Evolutionary conservation across 64 coral and sea anemone genomes (phyloP), one percentile per base, ranked within the genome.

Genomic region (Porites lutea): DNA sequence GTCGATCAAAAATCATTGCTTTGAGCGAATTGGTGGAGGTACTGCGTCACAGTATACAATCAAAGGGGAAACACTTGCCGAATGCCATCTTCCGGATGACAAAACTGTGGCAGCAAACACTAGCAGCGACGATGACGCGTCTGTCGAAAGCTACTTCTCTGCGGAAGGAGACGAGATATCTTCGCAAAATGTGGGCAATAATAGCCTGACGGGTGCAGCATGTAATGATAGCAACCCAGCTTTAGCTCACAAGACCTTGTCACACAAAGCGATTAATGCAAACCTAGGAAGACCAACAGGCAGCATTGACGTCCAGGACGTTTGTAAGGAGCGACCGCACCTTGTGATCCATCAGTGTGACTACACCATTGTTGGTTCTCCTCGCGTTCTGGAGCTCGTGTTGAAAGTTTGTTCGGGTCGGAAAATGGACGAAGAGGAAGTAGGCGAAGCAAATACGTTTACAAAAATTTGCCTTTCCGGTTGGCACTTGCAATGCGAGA

Each of bases 391-490:
- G 12, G 14, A 69, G 11, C 18, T 84, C 44, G 61, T 20, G 6
- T n/a, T 84, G 13, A 84, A 63, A 16, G 48, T 68, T 20, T 84
- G 61, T 27, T 67, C 81, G 10, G 61, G 45, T 27, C 81, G 53
- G 2, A 84, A 84, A 46, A 19, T 9, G 3, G 69, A 84, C 59
- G 81, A 84, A 68, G 81, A 84, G 81, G 81, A 84, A 84, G 81
- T 84, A 11, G 81, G 81, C n/a, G 62, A 69, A 51, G 59, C 45
- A 19, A 84, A 84, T 52, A 52, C 7, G 4, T 69, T 68, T 20
- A 22, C 61, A 52, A 84, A 63, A 13, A 84, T 84, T 52, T 84
- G 81, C 48, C 81, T 84, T 69, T 84, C 81, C 51, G 81, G 81
- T 0, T 84, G 81, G 81, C 81, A 84, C 19, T 69, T 84, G 20